Base-by-base conservation (phyloP, 2,113 vertebrate species). In the Caretta caretta region DNA sequence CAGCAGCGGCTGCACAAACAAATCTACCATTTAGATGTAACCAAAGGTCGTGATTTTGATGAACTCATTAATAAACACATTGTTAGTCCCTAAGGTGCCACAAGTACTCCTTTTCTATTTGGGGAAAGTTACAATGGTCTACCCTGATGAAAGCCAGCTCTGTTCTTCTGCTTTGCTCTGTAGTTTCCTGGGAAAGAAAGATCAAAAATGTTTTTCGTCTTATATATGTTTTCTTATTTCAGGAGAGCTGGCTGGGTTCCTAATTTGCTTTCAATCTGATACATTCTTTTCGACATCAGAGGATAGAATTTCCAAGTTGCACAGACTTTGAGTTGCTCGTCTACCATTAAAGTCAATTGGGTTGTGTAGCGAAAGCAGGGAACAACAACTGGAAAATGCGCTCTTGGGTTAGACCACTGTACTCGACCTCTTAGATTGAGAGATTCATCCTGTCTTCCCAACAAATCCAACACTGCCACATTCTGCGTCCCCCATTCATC, bases 131-230 rank as follows among this genome's bases (percentile, higher is more conserved):
- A 86, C 93, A 78, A 56, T 27, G 87, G 83, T 12, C 86, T 84
- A 76, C 17, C 59, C 91, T 92, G 94, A 94, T 93, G 90, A 93
- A 90, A 97, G 6, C 17, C 76, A 49, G 51, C 84, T 94, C 89
- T 88, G 53, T 75, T 24, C 75, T 87, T 87, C 62, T 3, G 29
- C 80, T 94, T 90, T 76, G 51, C 57, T 88, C 81, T 83, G 9
- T 78, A 22, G 50, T 27, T 87, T 83, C 88, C 83, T 7, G 4
- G 2, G 24, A 24, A 57, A 79, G 87, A 65, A 78, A 72, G 51
- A 94, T 87, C 87, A 92, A 72, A 96, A 88, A 91, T 27, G 14
- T 38, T 69, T 90, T 83, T 11, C 5, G 54, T 92, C 96, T 89
- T 79, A 48, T 83, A 0, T 69, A 0, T 25, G 12, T 88, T 95